Base-by-base conservation (phyloP, 2,113 vertebrate genomes). In the Ceratotherium simum region DNA sequence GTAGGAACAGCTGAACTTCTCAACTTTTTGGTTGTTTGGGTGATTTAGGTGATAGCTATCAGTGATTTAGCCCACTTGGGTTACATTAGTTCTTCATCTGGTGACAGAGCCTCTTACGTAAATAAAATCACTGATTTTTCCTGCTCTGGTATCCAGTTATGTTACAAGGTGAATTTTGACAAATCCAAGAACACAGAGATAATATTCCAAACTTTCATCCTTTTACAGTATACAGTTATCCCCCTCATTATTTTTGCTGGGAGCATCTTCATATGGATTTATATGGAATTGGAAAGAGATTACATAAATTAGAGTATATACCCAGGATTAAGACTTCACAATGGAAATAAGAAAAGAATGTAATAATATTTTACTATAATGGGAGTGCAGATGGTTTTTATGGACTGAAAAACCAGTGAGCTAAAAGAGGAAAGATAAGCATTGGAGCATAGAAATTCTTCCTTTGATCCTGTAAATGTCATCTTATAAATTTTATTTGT, bases 371-470 rank as follows among this genome's bases (percentile, higher is more conserved):
- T 92, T 84, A 62, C 33, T 36, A 21, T 27, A 88, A 67, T 73
- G 60, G 10, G 25, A 85, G 7, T 51, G 36, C 69, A 84, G 54
- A 84, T 84, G 95, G 2, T 94, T 73, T 67, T 92, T 51, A 64
- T 23, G 31, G 18, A 33, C 42, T 80, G 25, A 90, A 90, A 92
- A 91, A 60, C 48, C 46, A 31, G 0, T 62, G 75, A 88, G 56
- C 60, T 92, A 81, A 85, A 91, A 94, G 60, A 93, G 72, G 33
- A 79, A 46, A 87, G 91, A 90, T 56, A 89, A 81, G 82, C 85
- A 95, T 78, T 69, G 75, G 81, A 69, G 60, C 60, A 27, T 27
- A 29, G 33, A 56, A 92, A 16, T 92, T 51, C 80, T 21, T 90
- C 33, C 67, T 67, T 96, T 83, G 56, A 70, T 90, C 69, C 48